These are phyloP conservation scores for Laupala kohalensis DNA, from an alignment of 1,140 invertebrate species.

Conservation along the genomic window DNA sequence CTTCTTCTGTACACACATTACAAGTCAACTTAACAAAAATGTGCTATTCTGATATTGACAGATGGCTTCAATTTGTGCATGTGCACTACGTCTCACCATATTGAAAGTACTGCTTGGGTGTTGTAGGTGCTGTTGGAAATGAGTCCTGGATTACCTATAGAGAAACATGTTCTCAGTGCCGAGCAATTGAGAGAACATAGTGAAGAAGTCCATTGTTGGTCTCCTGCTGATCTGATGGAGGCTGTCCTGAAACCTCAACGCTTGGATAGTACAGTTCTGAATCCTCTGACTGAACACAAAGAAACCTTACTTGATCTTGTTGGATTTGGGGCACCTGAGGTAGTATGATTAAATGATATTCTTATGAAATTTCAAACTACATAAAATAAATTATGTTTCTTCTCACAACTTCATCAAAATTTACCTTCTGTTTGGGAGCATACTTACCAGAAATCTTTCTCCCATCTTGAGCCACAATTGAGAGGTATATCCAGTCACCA, in stretches of 20 bases:
- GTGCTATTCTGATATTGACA: too few relatives aligned
- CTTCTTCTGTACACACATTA: too few relatives aligned
- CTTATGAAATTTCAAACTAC: too few relatives aligned
- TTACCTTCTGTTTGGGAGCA: too few relatives aligned
- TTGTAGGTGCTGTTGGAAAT: slow-evolving; percentile 41
- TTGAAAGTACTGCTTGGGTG: too few relatives aligned
- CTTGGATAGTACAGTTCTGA: slow-evolving; percentile 35
- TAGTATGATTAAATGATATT: slow-evolving; percentile 20
- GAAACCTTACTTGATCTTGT: slow-evolving; percentile 56
- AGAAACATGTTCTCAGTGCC: slow-evolving; percentile 51
- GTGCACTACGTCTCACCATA: not conserved
- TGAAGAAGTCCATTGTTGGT: slow-evolving; percentile 41
- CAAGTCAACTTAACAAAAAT: too few relatives aligned
- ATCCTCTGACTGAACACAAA: slow-evolving; percentile 41
- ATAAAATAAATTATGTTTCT: too few relatives aligned
- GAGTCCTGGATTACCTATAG: slow-evolving; percentile 50
- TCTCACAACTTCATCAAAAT: too few relatives aligned
- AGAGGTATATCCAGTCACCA: too few relatives aligned
- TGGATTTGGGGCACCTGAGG: slow-evolving; percentile 45
- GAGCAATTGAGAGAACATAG: slow-evolving; percentile 40
- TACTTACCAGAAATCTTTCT: too few relatives aligned
- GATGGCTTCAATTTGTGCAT: slow-evolving; percentile 9
- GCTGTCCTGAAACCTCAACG: slow-evolving; percentile 37
- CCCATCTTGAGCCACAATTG: too few relatives aligned
- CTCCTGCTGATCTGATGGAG: slow-evolving; percentile 42